phyloP scores from a whole-genome alignment of 1,140 invertebrate species.

The Dreissena rostriformis region DNA sequence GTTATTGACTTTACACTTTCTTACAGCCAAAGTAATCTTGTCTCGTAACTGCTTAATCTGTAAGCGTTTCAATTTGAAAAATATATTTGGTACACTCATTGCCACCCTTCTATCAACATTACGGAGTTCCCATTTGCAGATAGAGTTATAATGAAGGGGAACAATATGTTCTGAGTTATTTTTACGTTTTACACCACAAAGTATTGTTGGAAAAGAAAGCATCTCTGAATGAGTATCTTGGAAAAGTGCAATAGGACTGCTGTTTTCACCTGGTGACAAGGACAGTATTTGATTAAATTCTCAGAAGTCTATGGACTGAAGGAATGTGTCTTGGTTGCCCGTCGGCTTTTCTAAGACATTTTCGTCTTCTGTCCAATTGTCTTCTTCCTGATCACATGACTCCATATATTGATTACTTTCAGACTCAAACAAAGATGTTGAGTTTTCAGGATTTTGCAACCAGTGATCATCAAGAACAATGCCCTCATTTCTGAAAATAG shows the following conservation, averaged over 20 bases:
- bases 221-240: slow-evolving; percentile 49
- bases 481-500: slow-evolving; percentile 45
- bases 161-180: slow-evolving; percentile 11
- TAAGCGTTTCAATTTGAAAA: slow-evolving; percentile 65
- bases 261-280: slow-evolving; percentile 56
- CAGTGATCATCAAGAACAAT: slow-evolving; percentile 13
- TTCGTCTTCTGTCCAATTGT: slow-evolving; percentile 38
- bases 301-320: slow-evolving; percentile 39
- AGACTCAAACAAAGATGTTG: not conserved
- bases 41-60: slow-evolving; percentile 63
- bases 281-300: slow-evolving; percentile 47
- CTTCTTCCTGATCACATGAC: not conserved
- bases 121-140: slow-evolving; percentile 45
- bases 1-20: slow-evolving; percentile 57
- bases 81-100: slow-evolving; percentile 47
- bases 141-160: slow-evolving; percentile 41
- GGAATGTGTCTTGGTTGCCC: slow-evolving; percentile 48
- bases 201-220: slow-evolving; percentile 56
- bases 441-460: no score
- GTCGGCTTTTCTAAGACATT: slow-evolving; percentile 2
- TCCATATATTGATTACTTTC: no score
- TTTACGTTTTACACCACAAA: slow-evolving; percentile 5
- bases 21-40: slow-evolving; percentile 53
- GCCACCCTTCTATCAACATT: slow-evolving; percentile 52
- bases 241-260: slow-evolving; percentile 50